phyloP scores from a whole-genome alignment of 2,113 vertebrate genomes.

The Triplophysa dalaica region DNA sequence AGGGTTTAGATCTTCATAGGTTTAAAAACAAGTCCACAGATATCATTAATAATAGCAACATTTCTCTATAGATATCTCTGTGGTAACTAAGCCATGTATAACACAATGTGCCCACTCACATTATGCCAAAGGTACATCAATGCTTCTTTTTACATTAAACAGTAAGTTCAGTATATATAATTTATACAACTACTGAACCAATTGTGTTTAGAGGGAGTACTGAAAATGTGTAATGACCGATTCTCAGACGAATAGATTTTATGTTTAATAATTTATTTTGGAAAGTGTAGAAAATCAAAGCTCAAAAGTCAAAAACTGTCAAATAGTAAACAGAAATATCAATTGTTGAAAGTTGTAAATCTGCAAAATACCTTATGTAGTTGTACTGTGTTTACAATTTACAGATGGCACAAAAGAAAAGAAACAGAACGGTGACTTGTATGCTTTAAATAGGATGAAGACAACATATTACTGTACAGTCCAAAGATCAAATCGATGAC shows the following conservation, averaged over 20 bases:
- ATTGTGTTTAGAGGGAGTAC: background rate
- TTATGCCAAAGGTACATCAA: background rate
- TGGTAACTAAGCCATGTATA: constrained; percentile 14
- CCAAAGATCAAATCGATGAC: no score
- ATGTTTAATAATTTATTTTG: background rate
- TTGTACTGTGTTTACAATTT: no score
- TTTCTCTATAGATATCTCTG: constrained; percentile 10
- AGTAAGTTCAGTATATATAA: background rate
- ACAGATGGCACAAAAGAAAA: no score
- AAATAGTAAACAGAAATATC: background rate
- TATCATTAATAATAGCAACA: constrained; percentile 22
- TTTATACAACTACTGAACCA: background rate
- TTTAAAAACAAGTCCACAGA: background rate
- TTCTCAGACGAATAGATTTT: background rate
- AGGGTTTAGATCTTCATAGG: background rate
- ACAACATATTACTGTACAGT: no score
- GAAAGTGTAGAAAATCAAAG: background rate
- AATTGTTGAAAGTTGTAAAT: background rate
- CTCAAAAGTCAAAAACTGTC: background rate
- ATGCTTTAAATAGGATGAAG: no score
- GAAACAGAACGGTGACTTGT: no score
- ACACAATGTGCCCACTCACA: background rate
- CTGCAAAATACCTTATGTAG: background rate
- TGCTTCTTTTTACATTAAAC: background rate
- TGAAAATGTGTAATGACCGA: background rate